Evolutionary conservation across 1,140 invertebrate species (phyloP), one percentile per base, ranked within the genome.

Genomic region (Drosophila nigrodunni): DNA sequence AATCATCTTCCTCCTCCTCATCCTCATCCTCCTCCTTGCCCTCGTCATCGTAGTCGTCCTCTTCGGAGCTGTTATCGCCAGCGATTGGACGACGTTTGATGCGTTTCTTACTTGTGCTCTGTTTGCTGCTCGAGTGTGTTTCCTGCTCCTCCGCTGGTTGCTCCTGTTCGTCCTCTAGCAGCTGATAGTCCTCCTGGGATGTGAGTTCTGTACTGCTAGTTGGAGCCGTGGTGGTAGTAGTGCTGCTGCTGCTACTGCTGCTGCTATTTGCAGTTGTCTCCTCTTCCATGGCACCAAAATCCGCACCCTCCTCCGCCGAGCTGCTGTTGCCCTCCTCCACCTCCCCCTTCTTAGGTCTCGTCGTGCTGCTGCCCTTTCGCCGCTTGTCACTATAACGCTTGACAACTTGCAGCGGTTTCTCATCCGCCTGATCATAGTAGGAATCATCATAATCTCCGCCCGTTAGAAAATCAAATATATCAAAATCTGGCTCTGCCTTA

Each of bases 211-310:
- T 35, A 9, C 44, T 49, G 41, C 41, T 43, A 0, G 11, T 5
- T 6, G 35, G 3, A 1, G 43, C 44, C 5, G 68, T 46, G 0
- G 58, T 54, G 54, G 13, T 59, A 13, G 13, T 67, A 4, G 35
- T 64, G 39, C 13, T 44, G 35, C 8, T 64, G 15, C 9, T 69
- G 15, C 15, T 15, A 39, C 6, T 49, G 58, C 13, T 77, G 30
- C 0, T 55, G 25, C 9, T 43, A 6, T n/a, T 50, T 25, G 2
- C 9, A 9, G 65, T 34, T 34, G 8, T 2, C 21, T 81, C 81
- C 55, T 79, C 81, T 2, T 80, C 83, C 65, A 92, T 60, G 8
- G 90, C 90, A 13, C 90, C 90, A 43, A 83, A 90, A 18, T 92
- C 90, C 1, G 90, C 90, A 6, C 79, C 74, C 30, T 85, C 78